phyloP scores from a whole-genome alignment of 2,113 vertebrate species.

The Grantiella picta region DNA sequence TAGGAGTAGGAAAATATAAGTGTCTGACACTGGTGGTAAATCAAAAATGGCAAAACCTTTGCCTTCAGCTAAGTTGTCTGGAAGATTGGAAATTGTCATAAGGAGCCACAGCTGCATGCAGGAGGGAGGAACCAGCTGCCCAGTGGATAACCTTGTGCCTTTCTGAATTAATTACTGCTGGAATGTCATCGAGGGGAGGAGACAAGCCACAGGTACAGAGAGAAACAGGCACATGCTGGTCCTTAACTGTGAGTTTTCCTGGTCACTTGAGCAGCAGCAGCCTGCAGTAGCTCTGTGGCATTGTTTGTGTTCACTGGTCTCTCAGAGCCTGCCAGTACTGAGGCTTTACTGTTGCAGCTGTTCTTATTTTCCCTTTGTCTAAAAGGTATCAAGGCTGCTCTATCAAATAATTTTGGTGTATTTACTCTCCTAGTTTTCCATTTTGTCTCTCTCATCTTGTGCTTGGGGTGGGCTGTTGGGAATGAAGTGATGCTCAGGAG shows the following conservation, averaged over 20 bases:
- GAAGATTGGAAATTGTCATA: background rate
- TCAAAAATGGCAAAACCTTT: background rate
- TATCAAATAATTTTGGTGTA: background rate
- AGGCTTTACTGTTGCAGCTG: background rate
- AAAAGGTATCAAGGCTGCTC: background rate
- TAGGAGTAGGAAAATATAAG: background rate
- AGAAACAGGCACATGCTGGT: background rate
- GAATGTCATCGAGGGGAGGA: background rate
- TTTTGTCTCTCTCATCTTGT: background rate
- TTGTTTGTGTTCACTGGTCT: rapidly evolving
- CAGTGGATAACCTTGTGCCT: background rate
- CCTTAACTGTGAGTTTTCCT: background rate
- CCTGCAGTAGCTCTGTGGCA: background rate
- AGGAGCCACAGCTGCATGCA: background rate
- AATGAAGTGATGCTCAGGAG: background rate
- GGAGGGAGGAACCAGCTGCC: background rate
- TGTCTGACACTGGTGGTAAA: background rate
- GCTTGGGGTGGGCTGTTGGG: background rate
- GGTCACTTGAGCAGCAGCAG: background rate
- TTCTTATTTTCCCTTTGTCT: background rate
- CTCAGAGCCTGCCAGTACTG: background rate
- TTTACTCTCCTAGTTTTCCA: background rate
- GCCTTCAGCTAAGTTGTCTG: background rate
- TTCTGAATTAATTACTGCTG: background rate
- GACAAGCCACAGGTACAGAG: background rate